Evolutionary conservation across 53 echinoderm and acorn worm species (phyloP), one percentile per base, ranked within the genome.

Genomic region (Echinometra lucunter): DNA sequence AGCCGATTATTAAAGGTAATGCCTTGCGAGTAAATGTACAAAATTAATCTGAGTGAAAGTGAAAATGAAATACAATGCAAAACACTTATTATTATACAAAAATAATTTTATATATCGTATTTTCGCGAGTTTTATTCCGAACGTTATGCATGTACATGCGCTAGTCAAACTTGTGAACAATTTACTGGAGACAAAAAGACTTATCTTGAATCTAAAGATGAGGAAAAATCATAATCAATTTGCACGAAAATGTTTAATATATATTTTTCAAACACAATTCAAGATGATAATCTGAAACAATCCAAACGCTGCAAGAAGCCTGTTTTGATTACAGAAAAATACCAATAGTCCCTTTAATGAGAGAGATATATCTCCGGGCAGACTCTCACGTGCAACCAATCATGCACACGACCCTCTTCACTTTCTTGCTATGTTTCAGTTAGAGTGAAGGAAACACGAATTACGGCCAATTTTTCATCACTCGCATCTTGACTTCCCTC

Each of bases 401-500:
- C 38, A 40, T 19, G 78, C 78, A 40, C 32, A 47, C 25, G 49
- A 13, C 85, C 85, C 28, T 83, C 28, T 83, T 7, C 17, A 45
- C 13, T 85, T n/a, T 47, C 49, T 49, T 45, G 47, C n/a, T 49
- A 47, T 49, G 49, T 45, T 85, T 85, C 85, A 85, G 85, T 28
- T n/a, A 3, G 49, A 91, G 91, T 3, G 57, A 28, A 85, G 92
- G 78, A 92, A 92, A 92, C 45, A 37, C 45, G 45, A 75, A 92
- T 92, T 92, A 92, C 74, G 53, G 92, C 78, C 53, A 75, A 74
- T 78, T 49, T 92, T 75, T 92, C 92, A 92, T 74, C 92, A 92
- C 92, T 57, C 57, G 40, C 45, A 42, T 45, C 66, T 91, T 30
- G 91, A 63, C 66, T 91, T 66, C 91, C 91, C 40, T 57, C 88